Base-by-base conservation (phyloP, 2,113 vertebrate genomes). In the Vimba vimba region DNA sequence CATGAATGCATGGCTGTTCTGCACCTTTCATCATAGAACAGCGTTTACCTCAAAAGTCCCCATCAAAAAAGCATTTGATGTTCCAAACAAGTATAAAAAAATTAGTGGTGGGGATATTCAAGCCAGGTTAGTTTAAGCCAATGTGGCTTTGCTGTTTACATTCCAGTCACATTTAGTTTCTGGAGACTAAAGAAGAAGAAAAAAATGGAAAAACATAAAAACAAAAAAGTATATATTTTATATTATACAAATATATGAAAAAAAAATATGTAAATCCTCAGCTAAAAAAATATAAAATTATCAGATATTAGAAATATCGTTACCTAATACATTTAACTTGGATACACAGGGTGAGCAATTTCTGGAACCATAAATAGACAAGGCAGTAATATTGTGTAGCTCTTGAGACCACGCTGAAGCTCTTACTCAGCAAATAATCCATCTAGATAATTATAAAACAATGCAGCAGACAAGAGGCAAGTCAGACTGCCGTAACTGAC, bases 41-140 rank as follows among this genome's bases (percentile, higher is more conserved):
- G 60, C 55, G 78, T 89, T 91, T 89, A 88, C 86, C 90, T 84
- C 73, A 8, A 50, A 43, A 47, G n/a, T 81, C 84, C 69, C 89
- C 84, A 91, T 90, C 90, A 91, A 88, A 88, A 85, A 30, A 30
- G 59, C 69, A 85, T 88, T 92, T 90, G 88, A 90, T 79, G 82
- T 82, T 87, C 6, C 64, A 83, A 59, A 88, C 89, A 88, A 91
- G 90, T 88, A 82, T 92, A 90, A 39, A 39, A 39, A 79, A 15
- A 82, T 52, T 23, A 52, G 55, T 11, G 17, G 30, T 79, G 89
- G 87, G 33, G 25, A 52, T 19, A 12, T 15, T 52, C 57, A 50
- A 47, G 52, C 15, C 23, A 39, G 13, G 69, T 52, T 17, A n/a
- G 2, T 77, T 30, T 17, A 25, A 52, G 43, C 17, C 5, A 9